These are phyloP conservation scores for Acanthoscelides obtectus DNA, from an alignment of 2,888 invertebrate species.

Conservation along the genomic window DNA sequence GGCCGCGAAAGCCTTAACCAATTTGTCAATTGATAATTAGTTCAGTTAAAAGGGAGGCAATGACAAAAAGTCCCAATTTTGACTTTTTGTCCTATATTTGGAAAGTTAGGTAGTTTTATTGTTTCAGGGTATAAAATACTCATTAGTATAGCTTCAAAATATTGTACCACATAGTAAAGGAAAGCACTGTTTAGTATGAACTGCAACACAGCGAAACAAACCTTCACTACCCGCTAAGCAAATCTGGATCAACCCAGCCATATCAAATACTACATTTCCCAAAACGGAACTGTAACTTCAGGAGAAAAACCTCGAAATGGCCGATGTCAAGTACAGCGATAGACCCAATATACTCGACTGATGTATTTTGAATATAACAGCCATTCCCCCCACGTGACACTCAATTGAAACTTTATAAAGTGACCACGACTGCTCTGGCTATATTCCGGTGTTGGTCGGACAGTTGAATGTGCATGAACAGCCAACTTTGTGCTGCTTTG, in stretches of 20 bases:
- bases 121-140: too few species aligned
- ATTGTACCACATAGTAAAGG: too few species aligned
- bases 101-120: too few species aligned
- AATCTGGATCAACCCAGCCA: background rate
- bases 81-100: too few species aligned
- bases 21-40: too few species aligned
- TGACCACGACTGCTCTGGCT: slow-evolving; percentile 31
- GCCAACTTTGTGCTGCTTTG: slow-evolving; percentile 39
- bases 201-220: background rate
- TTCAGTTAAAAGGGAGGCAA: too few species aligned
- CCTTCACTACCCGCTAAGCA: background rate
- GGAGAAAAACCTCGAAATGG: background rate
- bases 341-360: slow-evolving; percentile 32
- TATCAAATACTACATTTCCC: background rate
- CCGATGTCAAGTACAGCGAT: slow-evolving; percentile 31
- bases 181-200: too few species aligned
- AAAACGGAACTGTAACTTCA: background rate
- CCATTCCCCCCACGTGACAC: slow-evolving; percentile 32
- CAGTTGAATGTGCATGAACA: slow-evolving; percentile 42
- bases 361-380: slow-evolving; percentile 33
- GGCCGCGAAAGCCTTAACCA: too few species aligned
- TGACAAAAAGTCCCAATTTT: too few species aligned
- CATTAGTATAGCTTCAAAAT: too few species aligned
- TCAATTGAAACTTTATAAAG: slow-evolving; percentile 45
- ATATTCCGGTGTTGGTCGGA: slow-evolving; percentile 35